Evolutionary conservation across 2,113 vertebrate genomes (phyloP).

Genomic region (Nanger granti): DNA sequence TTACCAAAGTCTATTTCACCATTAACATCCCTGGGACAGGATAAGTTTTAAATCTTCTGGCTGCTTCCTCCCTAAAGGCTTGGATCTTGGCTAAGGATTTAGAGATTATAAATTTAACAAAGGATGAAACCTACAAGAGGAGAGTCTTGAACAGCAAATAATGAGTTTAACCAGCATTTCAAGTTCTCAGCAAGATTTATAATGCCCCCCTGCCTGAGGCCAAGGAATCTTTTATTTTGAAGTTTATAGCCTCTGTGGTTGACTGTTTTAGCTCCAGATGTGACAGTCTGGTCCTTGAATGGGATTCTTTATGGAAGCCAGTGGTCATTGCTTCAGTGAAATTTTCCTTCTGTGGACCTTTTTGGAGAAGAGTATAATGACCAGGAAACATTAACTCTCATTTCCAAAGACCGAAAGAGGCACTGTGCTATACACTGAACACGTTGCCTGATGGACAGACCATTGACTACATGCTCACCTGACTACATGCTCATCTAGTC

Average conservation of each 20-base stretch:
- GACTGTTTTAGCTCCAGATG: slow-evolving; percentile 42
- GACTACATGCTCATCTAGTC: background rate
- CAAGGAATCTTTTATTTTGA: slow-evolving; percentile 63
- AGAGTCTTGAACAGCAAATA: slow-evolving; percentile 71
- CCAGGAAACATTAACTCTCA: background rate
- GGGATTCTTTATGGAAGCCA: slow-evolving; percentile 33
- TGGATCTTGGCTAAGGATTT: slow-evolving; percentile 73
- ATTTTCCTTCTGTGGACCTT: background rate
- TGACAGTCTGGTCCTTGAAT: slow-evolving; percentile 36
- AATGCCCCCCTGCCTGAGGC: slow-evolving; percentile 34
- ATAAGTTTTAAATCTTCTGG: slow-evolving; percentile 68
- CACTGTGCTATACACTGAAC: background rate
- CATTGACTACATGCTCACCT: background rate
- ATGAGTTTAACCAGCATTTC: slow-evolving; percentile 70
- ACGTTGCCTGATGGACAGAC: background rate
- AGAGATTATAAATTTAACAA: slow-evolving; percentile 75
- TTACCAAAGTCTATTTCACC: slow-evolving; percentile 68
- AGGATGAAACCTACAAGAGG: slow-evolving; percentile 65
- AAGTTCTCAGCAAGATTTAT: slow-evolving; percentile 70
- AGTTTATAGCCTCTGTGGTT: slow-evolving; percentile 52
- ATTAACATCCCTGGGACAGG: slow-evolving; percentile 55
- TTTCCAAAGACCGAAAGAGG: background rate
- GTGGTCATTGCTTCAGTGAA: background rate
- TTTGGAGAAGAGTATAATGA: background rate
- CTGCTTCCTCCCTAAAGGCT: slow-evolving; percentile 61